phyloP scores from a whole-genome alignment of 2,888 invertebrate species.

The Drosophila koepferae region DNA sequence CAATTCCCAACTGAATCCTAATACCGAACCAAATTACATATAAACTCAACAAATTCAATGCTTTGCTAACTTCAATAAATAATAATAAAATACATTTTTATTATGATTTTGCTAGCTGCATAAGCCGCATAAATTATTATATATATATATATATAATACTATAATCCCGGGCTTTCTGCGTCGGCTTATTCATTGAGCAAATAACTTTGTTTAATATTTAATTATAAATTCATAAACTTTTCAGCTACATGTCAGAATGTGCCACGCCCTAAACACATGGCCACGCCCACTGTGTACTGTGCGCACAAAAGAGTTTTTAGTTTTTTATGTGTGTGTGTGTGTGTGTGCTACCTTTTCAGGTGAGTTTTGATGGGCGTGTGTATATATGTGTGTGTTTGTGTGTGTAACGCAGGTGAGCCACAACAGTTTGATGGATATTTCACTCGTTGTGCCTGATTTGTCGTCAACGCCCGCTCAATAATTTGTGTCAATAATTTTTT shows the following conservation, averaged over 20 bases:
- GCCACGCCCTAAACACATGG: conserved; percentile 9
- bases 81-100: not conserved
- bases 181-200: conserved; percentile 17
- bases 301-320: conserved; percentile 35
- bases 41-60: not conserved
- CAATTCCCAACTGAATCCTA: not conserved
- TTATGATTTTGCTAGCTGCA: not conserved
- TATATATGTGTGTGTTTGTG: not conserved
- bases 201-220: conserved; percentile 50
- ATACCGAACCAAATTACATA: not conserved
- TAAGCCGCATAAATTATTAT: conserved; percentile 7
- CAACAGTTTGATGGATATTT: conserved; percentile 11
- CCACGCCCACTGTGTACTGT: conserved; percentile 12
- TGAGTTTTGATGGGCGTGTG: conserved; percentile 1
- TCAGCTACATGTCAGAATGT: conserved; percentile 10
- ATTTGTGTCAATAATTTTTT: conserved; percentile 75
- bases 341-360: conserved; percentile 16
- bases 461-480: conserved; percentile 70
- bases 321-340: conserved; percentile 28
- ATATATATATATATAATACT: not conserved
- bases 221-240: conserved; percentile 69
- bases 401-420: not conserved
- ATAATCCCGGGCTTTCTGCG: not conserved
- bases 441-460: conserved; percentile 30
- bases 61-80: conserved; percentile 1